A percentile compares a stretch with the other conserved stretches of the same genome.
phyloP scores from a whole-genome alignment of 2,797 vertebrate genomes.

The Chelidonichthys spinosus region DNA sequence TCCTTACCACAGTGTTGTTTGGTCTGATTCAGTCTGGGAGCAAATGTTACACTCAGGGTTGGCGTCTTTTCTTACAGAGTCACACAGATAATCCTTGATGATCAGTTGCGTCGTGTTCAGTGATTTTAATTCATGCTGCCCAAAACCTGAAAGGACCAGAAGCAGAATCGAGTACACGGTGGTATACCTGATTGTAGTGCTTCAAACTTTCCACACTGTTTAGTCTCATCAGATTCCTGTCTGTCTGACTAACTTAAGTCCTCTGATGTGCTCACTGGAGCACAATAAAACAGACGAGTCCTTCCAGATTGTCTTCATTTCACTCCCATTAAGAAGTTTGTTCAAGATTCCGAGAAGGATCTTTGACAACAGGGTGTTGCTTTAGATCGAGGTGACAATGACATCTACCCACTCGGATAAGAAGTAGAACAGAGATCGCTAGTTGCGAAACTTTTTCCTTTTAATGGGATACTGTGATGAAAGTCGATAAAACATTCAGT shows the following conservation, averaged over 20 bases:
- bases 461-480: constrained; percentile 18
- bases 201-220: not conserved
- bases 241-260: not conserved
- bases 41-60: too few relatives aligned
- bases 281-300: not conserved
- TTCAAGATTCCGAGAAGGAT: not conserved
- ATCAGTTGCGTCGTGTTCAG: not conserved
- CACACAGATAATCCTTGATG: not conserved
- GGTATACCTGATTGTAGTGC: not conserved
- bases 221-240: not conserved
- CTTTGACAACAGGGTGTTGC: constrained; percentile 15
- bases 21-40: not conserved
- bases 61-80: not conserved
- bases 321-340: constrained; percentile 6
- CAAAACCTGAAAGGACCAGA: not conserved
- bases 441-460: constrained; percentile 32
- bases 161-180: not conserved
- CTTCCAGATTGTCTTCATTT: constrained; percentile 45
- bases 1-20: not conserved
- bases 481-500: constrained; percentile 4
- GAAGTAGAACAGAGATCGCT: not conserved
- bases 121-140: not conserved
- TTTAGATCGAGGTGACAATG: not conserved
- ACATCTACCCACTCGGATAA: too few relatives aligned
- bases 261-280: not conserved